A percentile compares a stretch with the other conserved stretches of the same genome.
Conservation (phyloP, 2,113 vertebrate genomes). For the Lynx canadensis region DNA sequence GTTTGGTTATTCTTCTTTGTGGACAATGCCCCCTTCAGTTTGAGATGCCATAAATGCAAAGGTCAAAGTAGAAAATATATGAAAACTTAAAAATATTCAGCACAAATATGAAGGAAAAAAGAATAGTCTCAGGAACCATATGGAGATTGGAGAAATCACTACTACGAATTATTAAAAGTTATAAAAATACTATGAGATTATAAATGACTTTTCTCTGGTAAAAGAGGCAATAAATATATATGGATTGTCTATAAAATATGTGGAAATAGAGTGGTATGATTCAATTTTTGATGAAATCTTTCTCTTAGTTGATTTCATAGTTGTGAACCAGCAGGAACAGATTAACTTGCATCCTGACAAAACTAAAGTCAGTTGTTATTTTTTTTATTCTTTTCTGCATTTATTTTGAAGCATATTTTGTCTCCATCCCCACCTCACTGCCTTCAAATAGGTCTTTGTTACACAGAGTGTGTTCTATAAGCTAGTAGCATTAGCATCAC, state of each 20-base stretch:
- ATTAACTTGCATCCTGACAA: neutral
- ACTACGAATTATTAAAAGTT: neutral
- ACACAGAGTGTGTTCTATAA: neutral
- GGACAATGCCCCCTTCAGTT: neutral
- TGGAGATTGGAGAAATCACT: neutral
- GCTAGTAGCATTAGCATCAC: neutral
- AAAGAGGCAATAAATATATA: neutral
- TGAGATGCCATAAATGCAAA: neutral
- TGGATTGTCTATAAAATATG: neutral
- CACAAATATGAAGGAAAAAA: neutral
- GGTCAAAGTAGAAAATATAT: neutral
- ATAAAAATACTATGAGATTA: neutral
- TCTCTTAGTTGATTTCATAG: constrained; percentile 33
- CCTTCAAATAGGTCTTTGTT: neutral
- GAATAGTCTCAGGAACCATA: neutral
- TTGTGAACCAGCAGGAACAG: neutral
- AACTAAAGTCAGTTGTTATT: neutral
- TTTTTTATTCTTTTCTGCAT: neutral
- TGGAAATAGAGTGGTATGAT: neutral
- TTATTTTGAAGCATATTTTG: neutral
- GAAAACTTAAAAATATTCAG: neutral
- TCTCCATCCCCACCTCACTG: neutral
- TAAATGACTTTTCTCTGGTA: neutral
- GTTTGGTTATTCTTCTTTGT: neutral
- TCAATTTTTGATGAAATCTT: neutral